These are phyloP conservation scores for Notamacropus eugenii DNA, from an alignment of 2,797 vertebrate species.

Conservation along the genomic window DNA sequence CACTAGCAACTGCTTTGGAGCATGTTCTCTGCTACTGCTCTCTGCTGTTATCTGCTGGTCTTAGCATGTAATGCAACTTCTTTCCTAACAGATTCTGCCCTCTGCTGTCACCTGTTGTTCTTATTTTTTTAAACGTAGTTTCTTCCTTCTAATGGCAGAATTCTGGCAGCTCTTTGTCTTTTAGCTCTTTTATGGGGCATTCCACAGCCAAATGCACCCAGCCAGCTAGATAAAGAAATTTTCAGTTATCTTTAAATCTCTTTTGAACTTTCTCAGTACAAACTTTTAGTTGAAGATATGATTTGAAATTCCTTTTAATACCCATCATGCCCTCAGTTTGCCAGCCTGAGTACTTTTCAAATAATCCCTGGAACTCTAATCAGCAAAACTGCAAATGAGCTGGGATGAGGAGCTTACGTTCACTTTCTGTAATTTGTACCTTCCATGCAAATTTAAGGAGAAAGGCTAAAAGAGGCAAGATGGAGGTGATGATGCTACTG, in stretches of 20 bases:
- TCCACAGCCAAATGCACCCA: background rate
- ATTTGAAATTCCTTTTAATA: background rate
- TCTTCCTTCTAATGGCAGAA: background rate
- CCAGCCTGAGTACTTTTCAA: background rate
- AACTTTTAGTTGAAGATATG: background rate
- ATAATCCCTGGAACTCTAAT: background rate
- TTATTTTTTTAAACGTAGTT: background rate
- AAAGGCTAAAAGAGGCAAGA: background rate
- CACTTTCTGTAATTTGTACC: background rate
- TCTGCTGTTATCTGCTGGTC: background rate
- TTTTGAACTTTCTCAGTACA: background rate
- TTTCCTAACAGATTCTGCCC: background rate
- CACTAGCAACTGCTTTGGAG: background rate
- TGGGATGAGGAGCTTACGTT: background rate
- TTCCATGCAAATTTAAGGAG: background rate
- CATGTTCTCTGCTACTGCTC: background rate
- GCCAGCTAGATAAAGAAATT: background rate
- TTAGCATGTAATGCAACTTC: background rate
- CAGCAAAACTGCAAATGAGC: background rate
- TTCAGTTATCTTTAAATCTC: background rate
- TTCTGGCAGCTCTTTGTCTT: background rate
- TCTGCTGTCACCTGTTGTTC: background rate
- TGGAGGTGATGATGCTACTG: background rate
- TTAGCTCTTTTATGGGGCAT: background rate
- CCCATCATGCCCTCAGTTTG: background rate